phyloP scores from a whole-genome alignment of 2,797 vertebrate genomes.

The Hippoglossus hippoglossus region DNA sequence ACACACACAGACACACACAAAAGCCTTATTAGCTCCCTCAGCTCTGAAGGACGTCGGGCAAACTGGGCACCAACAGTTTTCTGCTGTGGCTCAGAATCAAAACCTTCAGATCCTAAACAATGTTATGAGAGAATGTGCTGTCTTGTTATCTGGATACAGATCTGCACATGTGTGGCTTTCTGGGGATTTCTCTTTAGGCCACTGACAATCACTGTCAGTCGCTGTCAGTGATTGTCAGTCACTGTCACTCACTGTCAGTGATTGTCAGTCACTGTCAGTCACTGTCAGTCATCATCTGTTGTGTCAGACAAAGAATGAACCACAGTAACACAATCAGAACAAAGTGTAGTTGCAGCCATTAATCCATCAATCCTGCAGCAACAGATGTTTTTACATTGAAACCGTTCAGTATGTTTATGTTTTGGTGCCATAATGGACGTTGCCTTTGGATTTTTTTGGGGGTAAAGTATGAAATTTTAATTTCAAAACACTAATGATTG shows the following conservation, averaged over 20 bases:
- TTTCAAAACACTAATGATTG: too few relatives aligned
- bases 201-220: too few relatives aligned
- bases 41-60: not conserved
- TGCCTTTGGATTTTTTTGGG: too few relatives aligned
- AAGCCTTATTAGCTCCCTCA: constrained; percentile 15
- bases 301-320: not conserved
- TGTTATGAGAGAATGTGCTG: too few relatives aligned
- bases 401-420: not conserved
- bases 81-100: not conserved
- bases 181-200: not conserved
- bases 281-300: not conserved
- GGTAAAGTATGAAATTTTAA: too few relatives aligned
- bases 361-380: too few relatives aligned
- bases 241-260: too few relatives aligned
- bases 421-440: too few relatives aligned
- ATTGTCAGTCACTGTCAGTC: accelerated
- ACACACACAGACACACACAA: not conserved
- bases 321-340: too few relatives aligned
- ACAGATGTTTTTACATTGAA: not conserved
- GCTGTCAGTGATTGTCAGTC: not conserved
- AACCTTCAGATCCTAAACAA: not conserved
- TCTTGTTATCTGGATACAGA: not conserved
- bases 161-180: not conserved
- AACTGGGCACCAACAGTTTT: too few relatives aligned
- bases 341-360: too few relatives aligned